Percentiles rank a stretch among this genome's conserved stretches.
Conservation (phyloP, 2,888 invertebrate genomes). For the Creontiades dilutus region DNA sequence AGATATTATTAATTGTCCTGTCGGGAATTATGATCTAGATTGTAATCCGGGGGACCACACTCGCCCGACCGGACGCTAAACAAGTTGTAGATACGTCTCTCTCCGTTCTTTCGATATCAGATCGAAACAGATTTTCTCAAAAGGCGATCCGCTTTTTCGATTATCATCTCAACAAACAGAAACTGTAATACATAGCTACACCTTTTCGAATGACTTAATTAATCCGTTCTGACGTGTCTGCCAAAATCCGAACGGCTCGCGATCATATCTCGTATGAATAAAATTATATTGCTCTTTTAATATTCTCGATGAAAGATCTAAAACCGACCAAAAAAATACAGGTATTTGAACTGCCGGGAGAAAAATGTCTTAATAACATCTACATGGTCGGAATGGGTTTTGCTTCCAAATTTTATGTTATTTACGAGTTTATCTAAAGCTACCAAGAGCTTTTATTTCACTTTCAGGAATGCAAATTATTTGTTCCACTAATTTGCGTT, state of each 20-base stretch:
- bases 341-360: no score
- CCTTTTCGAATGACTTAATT: constrained; percentile 44
- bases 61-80: constrained; percentile 37
- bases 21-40: constrained; percentile 63
- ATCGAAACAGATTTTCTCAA: constrained; percentile 46
- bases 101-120: constrained; percentile 16
- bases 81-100: constrained; percentile 37
- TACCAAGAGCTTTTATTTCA: no score
- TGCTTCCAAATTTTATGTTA: no score
- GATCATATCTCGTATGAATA: neutral
- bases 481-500: no score
- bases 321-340: no score
- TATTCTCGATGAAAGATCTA: neutral
- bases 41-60: constrained; percentile 24
- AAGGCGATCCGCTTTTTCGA: constrained; percentile 51
- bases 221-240: neutral
- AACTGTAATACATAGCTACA: constrained; percentile 43
- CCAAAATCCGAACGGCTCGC: neutral
- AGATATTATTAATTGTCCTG: constrained; percentile 53
- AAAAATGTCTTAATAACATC: no score
- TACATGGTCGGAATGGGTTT: no score
- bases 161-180: constrained; percentile 33
- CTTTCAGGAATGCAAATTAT: no score
- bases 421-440: no score
- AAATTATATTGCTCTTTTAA: neutral